Evolutionary conservation across 23 tunicate species (phyloP).

Genomic region (Halocynthia roretzi): DNA sequence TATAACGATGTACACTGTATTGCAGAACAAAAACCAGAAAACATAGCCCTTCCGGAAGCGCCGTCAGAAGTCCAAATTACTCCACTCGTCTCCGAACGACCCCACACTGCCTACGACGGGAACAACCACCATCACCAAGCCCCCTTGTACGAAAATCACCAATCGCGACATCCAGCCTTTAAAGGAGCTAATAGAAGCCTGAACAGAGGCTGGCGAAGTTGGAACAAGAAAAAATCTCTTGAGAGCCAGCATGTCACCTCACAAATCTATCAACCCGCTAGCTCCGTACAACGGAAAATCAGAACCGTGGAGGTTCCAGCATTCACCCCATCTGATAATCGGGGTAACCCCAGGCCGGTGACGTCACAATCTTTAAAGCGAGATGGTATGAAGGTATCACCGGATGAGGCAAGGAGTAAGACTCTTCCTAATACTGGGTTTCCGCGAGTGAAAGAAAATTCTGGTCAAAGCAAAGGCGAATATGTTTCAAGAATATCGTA

Average conservation of each 20-base stretch:
- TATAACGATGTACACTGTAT: too few relatives aligned
- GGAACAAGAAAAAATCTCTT: background rate
- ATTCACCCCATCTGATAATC: background rate
- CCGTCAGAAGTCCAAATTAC: slow-evolving; percentile 17
- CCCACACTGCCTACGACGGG: slow-evolving; percentile 14
- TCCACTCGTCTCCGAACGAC: slow-evolving; percentile 1
- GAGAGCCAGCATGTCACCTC: slow-evolving; percentile 6
- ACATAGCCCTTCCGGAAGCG: background rate
- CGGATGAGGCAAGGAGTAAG: too few relatives aligned
- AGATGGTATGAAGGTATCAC: too few relatives aligned
- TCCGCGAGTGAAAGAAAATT: background rate
- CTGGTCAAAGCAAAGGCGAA: background rate
- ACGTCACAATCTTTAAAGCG: too few relatives aligned
- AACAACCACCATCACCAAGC: background rate
- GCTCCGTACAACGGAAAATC: slow-evolving; percentile 4
- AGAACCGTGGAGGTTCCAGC: background rate
- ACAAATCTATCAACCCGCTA: slow-evolving; percentile 1
- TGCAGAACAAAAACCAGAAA: too few relatives aligned
- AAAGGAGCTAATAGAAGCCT: background rate
- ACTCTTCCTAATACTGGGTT: background rate
- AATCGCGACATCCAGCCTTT: slow-evolving; percentile 6
- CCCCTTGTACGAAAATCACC: too few relatives aligned
- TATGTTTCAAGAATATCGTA: background rate
- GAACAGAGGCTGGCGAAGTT: slow-evolving; percentile 10
- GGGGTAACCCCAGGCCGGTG: too few relatives aligned